Conservation (phyloP, 2,888 invertebrate genomes). For the Stenchaetothrips biformis region DNA sequence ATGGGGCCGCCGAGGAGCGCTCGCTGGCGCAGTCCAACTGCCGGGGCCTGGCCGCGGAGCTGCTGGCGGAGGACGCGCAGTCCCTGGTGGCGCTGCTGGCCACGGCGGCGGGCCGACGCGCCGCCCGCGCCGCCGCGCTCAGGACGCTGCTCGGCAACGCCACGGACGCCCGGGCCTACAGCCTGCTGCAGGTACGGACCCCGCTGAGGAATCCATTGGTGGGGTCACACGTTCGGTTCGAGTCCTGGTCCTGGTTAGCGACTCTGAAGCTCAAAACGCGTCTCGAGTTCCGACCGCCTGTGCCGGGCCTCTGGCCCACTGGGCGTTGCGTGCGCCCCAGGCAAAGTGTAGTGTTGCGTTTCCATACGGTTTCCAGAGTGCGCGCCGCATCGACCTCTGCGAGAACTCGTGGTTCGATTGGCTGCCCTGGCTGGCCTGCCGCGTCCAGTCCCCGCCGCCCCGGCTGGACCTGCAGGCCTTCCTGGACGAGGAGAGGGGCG, state of each 20-base stretch:
- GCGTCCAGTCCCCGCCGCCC: constrained; percentile 7
- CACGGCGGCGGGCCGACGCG: neutral
- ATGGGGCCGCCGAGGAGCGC: neutral
- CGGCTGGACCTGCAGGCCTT: neutral
- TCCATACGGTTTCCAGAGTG: neutral
- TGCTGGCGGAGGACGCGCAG: neutral
- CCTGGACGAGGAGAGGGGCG: neutral
- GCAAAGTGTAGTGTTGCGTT: neutral
- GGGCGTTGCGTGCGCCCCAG: neutral
- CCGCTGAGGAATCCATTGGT: neutral
- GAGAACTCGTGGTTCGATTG: neutral
- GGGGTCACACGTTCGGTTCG: no score
- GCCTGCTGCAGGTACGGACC: neutral
- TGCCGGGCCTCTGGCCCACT: no score
- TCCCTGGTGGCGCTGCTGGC: neutral
- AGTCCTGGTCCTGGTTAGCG: neutral
- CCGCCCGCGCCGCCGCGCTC: neutral
- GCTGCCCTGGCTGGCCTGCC: neutral
- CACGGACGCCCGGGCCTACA: neutral
- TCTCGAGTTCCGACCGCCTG: no score
- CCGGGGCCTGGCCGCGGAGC: neutral
- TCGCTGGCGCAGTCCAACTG: constrained; percentile 4
- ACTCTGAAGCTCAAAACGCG: no score
- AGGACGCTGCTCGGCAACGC: neutral
- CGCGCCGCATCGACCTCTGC: neutral